These are phyloP conservation scores for Cyrtonyx montezumae DNA, from an alignment of 2,113 vertebrate genomes.

Conservation along the genomic window DNA sequence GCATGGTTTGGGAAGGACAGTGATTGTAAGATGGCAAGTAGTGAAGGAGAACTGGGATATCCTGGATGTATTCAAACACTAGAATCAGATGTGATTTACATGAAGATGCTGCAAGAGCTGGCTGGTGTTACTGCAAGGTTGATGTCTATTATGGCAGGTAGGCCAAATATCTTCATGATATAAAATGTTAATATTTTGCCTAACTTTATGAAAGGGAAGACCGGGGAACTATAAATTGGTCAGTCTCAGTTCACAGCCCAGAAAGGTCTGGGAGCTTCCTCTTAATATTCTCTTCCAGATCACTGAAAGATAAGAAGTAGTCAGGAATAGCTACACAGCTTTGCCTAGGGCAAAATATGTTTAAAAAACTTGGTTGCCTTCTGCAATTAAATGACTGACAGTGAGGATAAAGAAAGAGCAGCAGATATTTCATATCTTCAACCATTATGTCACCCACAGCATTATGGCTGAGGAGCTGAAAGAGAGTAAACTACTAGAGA, in stretches of 20 bases:
- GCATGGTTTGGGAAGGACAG: neutral
- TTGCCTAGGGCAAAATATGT: neutral
- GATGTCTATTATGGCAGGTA: neutral
- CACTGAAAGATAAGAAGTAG: neutral
- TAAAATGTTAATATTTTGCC: neutral
- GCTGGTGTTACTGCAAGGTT: neutral
- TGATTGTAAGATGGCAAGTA: neutral
- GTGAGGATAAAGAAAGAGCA: neutral
- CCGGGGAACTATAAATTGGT: accelerated
- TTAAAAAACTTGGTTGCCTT: neutral
- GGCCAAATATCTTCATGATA: neutral
- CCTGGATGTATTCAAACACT: accelerated
- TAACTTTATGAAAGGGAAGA: neutral
- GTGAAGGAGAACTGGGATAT: neutral
- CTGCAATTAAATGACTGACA: neutral
- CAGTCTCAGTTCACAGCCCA: neutral
- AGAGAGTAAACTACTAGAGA: neutral
- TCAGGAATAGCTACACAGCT: neutral
- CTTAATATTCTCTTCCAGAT: neutral
- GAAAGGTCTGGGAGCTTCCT: neutral
- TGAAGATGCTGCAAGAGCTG: neutral
- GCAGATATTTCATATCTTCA: neutral
- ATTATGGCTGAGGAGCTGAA: neutral
- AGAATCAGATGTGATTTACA: neutral
- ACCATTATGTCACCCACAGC: neutral